Evolutionary conservation across 2,113 vertebrate genomes (phyloP).

Genomic region (Pseudorhombus dupliciocellatus): DNA sequence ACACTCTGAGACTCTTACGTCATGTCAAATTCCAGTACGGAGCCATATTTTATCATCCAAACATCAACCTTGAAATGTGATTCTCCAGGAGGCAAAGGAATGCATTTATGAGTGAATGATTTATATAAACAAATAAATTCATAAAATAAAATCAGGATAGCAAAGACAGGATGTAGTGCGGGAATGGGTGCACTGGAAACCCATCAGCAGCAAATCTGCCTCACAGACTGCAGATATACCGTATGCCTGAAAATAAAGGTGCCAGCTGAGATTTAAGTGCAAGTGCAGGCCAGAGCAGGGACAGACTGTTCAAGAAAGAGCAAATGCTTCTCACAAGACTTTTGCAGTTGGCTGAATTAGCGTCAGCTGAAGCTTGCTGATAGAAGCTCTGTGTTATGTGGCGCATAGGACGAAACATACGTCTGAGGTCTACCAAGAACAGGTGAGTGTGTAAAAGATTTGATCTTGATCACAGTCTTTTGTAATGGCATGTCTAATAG

Average conservation of each 20-base stretch:
- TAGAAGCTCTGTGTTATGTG: slow-evolving; percentile 18
- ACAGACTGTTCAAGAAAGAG: not conserved
- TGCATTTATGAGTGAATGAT: not conserved
- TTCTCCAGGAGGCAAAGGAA: not conserved
- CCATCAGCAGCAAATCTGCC: not conserved
- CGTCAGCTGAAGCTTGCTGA: not conserved
- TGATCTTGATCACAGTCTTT: not conserved
- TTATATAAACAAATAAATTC: not conserved
- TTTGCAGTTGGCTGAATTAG: no score
- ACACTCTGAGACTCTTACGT: slow-evolving; percentile 8
- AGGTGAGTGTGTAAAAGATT: not conserved
- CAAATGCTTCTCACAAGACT: no score
- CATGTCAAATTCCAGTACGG: not conserved
- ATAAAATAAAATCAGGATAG: not conserved
- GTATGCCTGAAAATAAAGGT: not conserved
- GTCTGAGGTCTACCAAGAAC: slow-evolving; percentile 10
- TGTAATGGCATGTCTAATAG: no score
- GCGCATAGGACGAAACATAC: not conserved
- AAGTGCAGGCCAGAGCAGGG: not conserved
- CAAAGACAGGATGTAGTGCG: not conserved
- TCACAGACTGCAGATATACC: not conserved
- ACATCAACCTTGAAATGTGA: not conserved
- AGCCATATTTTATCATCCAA: not conserved
- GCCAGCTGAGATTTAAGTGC: not conserved
- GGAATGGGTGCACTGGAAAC: not conserved